Conservation (phyloP, 2,888 invertebrate genomes). For the Pterobdella sp. region DNA sequence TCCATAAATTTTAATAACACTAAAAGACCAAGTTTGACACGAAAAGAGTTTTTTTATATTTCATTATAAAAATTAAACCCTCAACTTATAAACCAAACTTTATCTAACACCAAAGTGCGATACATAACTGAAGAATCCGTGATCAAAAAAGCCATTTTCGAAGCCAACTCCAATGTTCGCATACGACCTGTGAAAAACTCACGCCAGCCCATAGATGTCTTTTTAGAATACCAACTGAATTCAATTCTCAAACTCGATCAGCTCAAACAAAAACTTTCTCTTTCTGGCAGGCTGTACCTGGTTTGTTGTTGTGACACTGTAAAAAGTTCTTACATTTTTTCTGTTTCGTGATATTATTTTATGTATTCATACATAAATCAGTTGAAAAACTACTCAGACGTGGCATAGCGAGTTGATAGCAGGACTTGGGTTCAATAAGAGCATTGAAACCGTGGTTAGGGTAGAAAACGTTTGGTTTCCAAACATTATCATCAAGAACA, state of each 20-base stretch:
- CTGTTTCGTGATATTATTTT: background rate
- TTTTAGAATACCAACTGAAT: constrained; percentile 9
- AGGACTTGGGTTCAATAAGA: background rate
- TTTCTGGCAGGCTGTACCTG: background rate
- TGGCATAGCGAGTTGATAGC: background rate
- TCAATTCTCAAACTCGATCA: constrained; percentile 3
- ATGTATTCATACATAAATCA: background rate
- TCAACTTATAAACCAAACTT: too few species aligned
- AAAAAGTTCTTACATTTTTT: background rate
- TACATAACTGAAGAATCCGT: background rate
- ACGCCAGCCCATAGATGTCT: background rate
- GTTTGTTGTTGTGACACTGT: background rate
- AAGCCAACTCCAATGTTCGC: background rate
- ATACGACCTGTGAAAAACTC: background rate
- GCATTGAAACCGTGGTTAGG: background rate
- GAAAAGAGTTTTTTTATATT: too few species aligned
- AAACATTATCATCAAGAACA: constrained; percentile 12
- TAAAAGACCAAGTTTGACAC: too few species aligned
- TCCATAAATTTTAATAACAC: too few species aligned
- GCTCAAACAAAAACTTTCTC: background rate
- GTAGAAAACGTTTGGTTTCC: background rate
- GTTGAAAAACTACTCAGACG: background rate
- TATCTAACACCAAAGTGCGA: background rate
- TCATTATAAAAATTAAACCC: too few species aligned
- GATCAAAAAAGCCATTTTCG: background rate